phyloP scores from a whole-genome alignment of 2,113 vertebrate species.

The Psilopsiagon aymara region DNA sequence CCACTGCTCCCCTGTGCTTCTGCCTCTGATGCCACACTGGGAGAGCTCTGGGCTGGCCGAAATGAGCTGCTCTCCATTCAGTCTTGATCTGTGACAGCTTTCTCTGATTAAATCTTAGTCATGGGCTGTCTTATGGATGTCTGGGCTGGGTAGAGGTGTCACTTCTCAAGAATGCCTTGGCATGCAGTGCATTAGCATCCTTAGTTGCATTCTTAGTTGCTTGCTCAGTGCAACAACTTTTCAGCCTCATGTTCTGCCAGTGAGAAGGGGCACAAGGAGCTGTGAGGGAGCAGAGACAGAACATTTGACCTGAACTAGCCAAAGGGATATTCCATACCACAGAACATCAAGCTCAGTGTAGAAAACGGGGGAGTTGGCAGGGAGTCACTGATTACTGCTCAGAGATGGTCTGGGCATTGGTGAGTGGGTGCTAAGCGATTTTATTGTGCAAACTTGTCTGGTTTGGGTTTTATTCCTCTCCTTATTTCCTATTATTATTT shows the following conservation, averaged over 20 bases:
- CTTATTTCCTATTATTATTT: background rate
- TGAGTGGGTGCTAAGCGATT: background rate
- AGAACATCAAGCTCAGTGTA: background rate
- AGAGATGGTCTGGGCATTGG: background rate
- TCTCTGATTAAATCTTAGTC: background rate
- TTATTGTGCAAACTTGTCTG: background rate
- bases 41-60: background rate
- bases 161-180: background rate
- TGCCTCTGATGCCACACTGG: background rate
- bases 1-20: background rate
- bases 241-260: background rate
- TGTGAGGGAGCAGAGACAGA: background rate
- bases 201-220: background rate
- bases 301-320: background rate
- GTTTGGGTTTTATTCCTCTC: background rate
- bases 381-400: background rate
- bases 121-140: background rate
- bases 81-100: background rate
- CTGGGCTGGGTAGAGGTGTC: background rate
- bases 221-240: background rate
- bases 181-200: background rate
- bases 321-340: background rate
- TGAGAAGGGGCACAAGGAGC: background rate
- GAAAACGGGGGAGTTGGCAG: background rate
- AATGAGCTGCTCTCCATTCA: background rate